Conservation (phyloP, 1,140 invertebrate species). For the Musca vetustissima region DNA sequence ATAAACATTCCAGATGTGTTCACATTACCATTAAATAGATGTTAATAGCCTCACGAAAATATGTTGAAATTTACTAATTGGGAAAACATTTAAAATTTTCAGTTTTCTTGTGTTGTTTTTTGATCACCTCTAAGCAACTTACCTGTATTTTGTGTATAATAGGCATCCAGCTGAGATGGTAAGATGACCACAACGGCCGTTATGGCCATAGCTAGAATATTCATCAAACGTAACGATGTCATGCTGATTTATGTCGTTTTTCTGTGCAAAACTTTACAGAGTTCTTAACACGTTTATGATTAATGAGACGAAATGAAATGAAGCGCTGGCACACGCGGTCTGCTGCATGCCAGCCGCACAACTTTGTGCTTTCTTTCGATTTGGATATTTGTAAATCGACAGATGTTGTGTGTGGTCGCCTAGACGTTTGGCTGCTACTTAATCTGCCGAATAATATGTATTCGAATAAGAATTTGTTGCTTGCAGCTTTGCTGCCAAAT, state of each 20-base stretch:
- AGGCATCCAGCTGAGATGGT: constrained; percentile 14
- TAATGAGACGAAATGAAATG: no score
- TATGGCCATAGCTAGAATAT: constrained; percentile 4
- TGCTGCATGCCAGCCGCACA: background rate
- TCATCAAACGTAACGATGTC: constrained; percentile 1
- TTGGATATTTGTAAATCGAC: background rate
- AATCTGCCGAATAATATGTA: no score
- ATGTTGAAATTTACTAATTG: background rate
- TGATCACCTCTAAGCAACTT: background rate
- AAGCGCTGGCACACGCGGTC: background rate
- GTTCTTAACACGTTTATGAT: no score
- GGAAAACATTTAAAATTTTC: background rate
- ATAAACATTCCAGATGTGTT: no score
- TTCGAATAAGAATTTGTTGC: no score
- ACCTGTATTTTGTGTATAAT: constrained; percentile 18
- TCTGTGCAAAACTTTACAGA: background rate
- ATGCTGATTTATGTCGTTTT: background rate
- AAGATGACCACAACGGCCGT: background rate
- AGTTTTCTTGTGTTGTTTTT: background rate
- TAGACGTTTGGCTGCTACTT: no score
- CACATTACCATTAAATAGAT: background rate
- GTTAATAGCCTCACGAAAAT: no score
- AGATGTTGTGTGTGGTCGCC: no score
- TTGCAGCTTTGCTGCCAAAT: no score
- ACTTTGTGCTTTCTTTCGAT: background rate